Evolutionary conservation across 2,888 invertebrate genomes (phyloP), one percentile per base, ranked within the genome.

Genomic region (Caradrina kadenii): DNA sequence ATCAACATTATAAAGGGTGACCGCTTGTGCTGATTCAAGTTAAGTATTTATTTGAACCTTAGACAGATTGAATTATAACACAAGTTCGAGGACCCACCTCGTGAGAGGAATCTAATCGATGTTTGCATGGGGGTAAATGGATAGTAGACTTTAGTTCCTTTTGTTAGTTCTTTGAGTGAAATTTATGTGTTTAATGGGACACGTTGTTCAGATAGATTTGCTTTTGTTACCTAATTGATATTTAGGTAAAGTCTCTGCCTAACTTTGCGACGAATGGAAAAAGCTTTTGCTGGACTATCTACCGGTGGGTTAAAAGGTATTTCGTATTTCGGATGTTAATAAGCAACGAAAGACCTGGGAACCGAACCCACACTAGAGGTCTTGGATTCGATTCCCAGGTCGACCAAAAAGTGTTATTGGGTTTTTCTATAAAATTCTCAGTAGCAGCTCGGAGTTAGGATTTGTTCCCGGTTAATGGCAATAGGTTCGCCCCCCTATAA

Each of bases 1-100:
- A 60, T 63, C 69, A 79, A 63, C 73, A 68, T 70, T 75, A 77
- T 62, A 69, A 60, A 58, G 53, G 35, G 15, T 26, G 59, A 52
- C 64, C 67, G 70, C 79, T 73, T 76, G 81, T 76, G 79, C 69
- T 71, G 60, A 82, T 75, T 79, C 63, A 62, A 82, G 76, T 80
- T 69, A 71, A 17, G 45, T 17, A 45, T 69, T 68, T 17, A 45
- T 69, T 68, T 61, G 56, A 69, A 69, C 76, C 71, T 76, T 59
- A 21, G 60, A 64, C 50, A 70, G 73, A 85, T 82, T 76, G 69
- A 81, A 82, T 86, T 71, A 74, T 54, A 64, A 63, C 55, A 19
- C 65, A 59, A 74, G 66, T 68, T 62, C 22, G 50, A 48, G 42
- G 31, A 52, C 26, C 21, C 49, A 21, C 35, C 26, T 21, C 22